Evolutionary conservation across 1,140 invertebrate species (phyloP), one percentile per base, ranked within the genome.

Genomic region (Drosophila bocqueti): DNA sequence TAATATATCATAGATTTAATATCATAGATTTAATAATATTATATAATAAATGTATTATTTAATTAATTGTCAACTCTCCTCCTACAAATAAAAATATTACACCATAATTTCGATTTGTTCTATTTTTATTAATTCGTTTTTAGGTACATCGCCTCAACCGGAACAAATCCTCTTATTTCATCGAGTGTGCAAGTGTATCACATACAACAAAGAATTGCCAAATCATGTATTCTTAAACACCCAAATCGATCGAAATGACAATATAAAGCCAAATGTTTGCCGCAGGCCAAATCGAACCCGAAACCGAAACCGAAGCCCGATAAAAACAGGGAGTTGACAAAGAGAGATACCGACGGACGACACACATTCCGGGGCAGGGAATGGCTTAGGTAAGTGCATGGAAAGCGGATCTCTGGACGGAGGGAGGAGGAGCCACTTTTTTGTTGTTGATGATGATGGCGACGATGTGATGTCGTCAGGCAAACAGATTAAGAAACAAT

Each of bases 401-500:
- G 64, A 68, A 71, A 68, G 40, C 54, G 67, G 49, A 69, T 40
- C 54, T 46, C 18, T 18, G 52, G 24, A 36, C 43, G 49, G 29
- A 42, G 54, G 55, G 26, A 46, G 26, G 29, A 29, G 29, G 45
- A 21, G 43, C 36, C 16, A 69, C 50, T 40, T 57, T 57, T 57
- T 40, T 11, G 45, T 15, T 57, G 29, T 34, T 42, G 68, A 73
- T 55, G 59, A 55, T 72, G 64, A 68, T 60, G 76, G 49, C 68
- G 36, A 21, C 45, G 62, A 40, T 38, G 76, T 18, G 76, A 79
- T 66, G 64, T 59, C 77, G 73, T 68, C 67, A 61, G 78, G 69
- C 62, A 75, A 69, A 47, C 76, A 85, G 83, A 86, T 86, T 87
- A 76, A 86, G 76, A 82, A 80, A 79, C 83, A 81, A 86, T 85